These are phyloP conservation scores for Idris sp. DNA, from an alignment of 1,140 invertebrate species.

Conservation along the genomic window DNA sequence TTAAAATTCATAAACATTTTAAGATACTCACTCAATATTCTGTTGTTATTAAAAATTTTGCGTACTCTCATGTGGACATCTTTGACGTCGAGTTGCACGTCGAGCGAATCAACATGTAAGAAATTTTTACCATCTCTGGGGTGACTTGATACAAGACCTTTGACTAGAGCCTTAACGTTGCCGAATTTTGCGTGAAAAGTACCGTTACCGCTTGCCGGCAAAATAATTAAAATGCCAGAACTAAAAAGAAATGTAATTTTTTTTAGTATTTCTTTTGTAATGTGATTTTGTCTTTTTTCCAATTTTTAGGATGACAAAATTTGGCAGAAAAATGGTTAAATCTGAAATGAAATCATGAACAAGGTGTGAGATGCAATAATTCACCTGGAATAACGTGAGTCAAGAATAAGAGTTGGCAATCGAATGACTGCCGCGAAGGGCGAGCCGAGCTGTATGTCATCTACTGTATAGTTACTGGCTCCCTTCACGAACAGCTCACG, in stretches of 20 bases:
- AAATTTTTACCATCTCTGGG: slow-evolving; percentile 78
- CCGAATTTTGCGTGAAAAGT: slow-evolving; percentile 84
- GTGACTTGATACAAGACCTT: slow-evolving; percentile 79
- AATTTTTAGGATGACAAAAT: too few relatives aligned
- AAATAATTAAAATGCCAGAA: slow-evolving; percentile 83
- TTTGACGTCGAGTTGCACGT: slow-evolving; percentile 82
- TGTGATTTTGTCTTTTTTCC: too few relatives aligned
- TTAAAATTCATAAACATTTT: background rate
- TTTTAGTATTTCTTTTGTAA: background rate
- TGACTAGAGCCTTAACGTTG: slow-evolving; percentile 81
- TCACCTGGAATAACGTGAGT: slow-evolving; percentile 83
- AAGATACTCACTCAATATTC: slow-evolving; percentile 82
- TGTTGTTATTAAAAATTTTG: slow-evolving; percentile 84
- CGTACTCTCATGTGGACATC: slow-evolving; percentile 83
- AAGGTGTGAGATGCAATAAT: too few relatives aligned
- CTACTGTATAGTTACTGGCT: slow-evolving; percentile 84
- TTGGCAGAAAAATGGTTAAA: too few relatives aligned
- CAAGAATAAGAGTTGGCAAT: slow-evolving; percentile 83
- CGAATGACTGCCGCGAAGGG: slow-evolving; percentile 83
- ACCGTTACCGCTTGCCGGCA: slow-evolving; percentile 85
- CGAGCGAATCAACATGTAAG: slow-evolving; percentile 82
- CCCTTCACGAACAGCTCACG: slow-evolving; percentile 84
- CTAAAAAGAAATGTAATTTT: slow-evolving; percentile 64
- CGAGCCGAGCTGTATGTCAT: slow-evolving; percentile 81
- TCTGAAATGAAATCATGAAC: too few relatives aligned